Evolutionary conservation across 92 coral and sea anemone genomes (phyloP), one percentile per base, ranked within the genome.

Genomic region (Epizoanthus scotinus): DNA sequence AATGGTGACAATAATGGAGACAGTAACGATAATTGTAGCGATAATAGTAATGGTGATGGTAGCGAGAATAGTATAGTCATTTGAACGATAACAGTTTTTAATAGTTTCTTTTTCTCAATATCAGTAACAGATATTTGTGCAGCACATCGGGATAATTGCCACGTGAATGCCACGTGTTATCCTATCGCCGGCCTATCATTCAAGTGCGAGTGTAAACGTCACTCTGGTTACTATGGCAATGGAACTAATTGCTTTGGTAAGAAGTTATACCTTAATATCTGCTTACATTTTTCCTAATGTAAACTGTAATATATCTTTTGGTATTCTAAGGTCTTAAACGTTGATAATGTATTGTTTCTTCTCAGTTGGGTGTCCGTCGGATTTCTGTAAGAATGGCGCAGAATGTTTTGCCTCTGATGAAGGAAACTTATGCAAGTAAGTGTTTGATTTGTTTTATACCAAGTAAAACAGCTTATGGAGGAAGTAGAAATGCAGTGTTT

Each of bases 351-450:
- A 0, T 63, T 27, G 14, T 64, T 38, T 64, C 22, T 18, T 73
- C 38, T 52, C 64, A 73, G 78, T 52, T 73, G 78, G 78, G 31
- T 73, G 78, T 31, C 78, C 78, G 38, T 8, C 65, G 18, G 65
- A 27, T 55, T 25, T 73, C 25, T 73, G 78, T 31, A 62, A 55
- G 42, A 73, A 73, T 55, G 78, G 64, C 10, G 78, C 78, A 6
- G 64, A 54, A 19, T 73, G 78, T 26, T 26, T 73, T 55, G 49
- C 78, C 5, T 53, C 78, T 73, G 63, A 73, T 55, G 64, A 73
- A 55, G 78, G 78, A 17, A 73, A 55, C 44, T 18, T 73, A 29
- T 73, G 78, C 78, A 73, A 73, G 78, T 73, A 54, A 73, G 78
- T 44, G 14, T 44, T 44, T 44, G 14, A 8, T 44, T 15, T 7